A percentile compares a stretch with the other conserved stretches of the same genome.
Evolutionary conservation across 2,888 invertebrate genomes (phyloP).

Genomic region (Panzeria rudis): DNA sequence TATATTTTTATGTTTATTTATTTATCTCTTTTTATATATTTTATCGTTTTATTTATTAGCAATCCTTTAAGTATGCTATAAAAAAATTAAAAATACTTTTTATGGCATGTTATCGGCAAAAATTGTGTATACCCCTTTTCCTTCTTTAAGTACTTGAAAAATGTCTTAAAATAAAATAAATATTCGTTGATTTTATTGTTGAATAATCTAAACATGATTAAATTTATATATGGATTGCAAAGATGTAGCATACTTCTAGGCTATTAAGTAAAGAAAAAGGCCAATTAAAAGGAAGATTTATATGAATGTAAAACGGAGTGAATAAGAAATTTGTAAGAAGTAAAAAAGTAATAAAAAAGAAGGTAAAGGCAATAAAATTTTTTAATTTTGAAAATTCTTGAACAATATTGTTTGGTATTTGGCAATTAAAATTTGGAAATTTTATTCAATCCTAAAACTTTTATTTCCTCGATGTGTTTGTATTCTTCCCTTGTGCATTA

Average conservation of each 20-base stretch:
- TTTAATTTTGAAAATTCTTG: not conserved
- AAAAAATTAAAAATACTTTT: constrained; percentile 52
- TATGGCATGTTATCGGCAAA: constrained; percentile 47
- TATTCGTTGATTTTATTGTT: constrained; percentile 58
- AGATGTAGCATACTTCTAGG: constrained; percentile 35
- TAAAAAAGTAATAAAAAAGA: no score
- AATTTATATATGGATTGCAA: not conserved
- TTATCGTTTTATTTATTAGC: constrained; percentile 30
- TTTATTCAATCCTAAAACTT: not conserved
- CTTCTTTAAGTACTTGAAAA: not conserved
- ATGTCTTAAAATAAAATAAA: constrained; percentile 51
- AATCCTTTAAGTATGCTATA: constrained; percentile 28
- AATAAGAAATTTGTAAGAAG: not conserved
- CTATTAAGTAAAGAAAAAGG: not conserved
- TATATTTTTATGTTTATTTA: constrained; percentile 15
- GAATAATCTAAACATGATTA: constrained; percentile 53
- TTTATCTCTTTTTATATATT: constrained; percentile 7
- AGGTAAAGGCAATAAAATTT: not conserved
- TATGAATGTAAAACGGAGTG: not conserved
- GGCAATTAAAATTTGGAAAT: not conserved
- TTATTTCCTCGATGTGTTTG: not conserved
- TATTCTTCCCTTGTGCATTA: not conserved
- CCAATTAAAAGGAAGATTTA: constrained; percentile 30
- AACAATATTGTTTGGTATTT: no score
- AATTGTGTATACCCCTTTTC: not conserved